Conservation (phyloP, 2,888 invertebrate species). For the Erannis defoliaria region DNA sequence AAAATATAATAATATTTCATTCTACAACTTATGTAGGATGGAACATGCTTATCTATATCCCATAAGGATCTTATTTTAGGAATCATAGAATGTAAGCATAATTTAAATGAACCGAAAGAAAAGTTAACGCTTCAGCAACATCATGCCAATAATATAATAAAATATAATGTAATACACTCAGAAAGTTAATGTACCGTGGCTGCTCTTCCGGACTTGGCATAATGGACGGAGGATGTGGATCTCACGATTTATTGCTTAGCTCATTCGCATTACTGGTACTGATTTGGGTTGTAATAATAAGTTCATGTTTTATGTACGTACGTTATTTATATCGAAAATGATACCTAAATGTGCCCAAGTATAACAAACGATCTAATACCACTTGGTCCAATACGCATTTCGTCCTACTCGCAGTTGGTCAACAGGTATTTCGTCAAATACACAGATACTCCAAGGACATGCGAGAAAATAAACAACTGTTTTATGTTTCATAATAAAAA, state of each 20-base stretch:
- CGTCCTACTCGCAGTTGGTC: no score
- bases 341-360: no score
- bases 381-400: no score
- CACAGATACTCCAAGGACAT: no score
- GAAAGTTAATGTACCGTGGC: constrained; percentile 50
- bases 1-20: no score
- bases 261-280: constrained; percentile 18
- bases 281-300: constrained; percentile 12
- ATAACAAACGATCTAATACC: no score
- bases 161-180: constrained; percentile 31
- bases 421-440: no score
- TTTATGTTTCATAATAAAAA: no score
- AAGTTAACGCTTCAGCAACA: constrained; percentile 15
- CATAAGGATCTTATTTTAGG: no score
- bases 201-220: constrained; percentile 44
- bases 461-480: no score
- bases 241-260: constrained; percentile 49
- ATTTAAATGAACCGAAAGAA: not conserved
- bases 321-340: not conserved
- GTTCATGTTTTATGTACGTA: not conserved
- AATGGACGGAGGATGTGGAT: constrained; percentile 48
- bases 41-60: no score
- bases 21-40: no score
- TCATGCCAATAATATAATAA: constrained; percentile 27
- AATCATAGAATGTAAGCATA: not conserved